Conservation (phyloP, 2,113 vertebrate genomes). For the Murina feae region DNA sequence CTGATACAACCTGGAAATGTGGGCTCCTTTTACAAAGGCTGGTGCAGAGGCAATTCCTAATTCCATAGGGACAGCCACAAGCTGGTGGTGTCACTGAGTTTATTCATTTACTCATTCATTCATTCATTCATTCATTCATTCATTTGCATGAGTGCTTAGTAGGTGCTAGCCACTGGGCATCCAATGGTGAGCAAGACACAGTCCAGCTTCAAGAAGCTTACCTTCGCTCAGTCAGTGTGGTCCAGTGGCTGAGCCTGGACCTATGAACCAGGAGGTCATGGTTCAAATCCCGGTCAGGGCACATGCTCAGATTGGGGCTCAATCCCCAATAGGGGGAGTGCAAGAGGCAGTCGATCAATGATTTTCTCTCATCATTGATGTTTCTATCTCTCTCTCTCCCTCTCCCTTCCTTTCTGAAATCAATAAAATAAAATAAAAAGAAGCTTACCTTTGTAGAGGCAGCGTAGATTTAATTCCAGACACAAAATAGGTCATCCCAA, state of each 20-base stretch:
- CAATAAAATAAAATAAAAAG: neutral
- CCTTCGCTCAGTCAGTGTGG: too few relatives aligned
- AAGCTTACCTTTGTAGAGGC: neutral
- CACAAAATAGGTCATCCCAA: neutral
- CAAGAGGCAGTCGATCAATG: too few relatives aligned
- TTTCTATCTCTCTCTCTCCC: too few relatives aligned
- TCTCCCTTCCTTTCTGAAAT: too few relatives aligned
- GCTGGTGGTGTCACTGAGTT: neutral
- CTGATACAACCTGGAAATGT: neutral
- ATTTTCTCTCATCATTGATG: too few relatives aligned
- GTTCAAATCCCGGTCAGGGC: too few relatives aligned
- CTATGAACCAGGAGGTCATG: too few relatives aligned
- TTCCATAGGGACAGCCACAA: neutral
- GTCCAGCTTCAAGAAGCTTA: neutral
- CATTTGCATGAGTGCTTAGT: neutral
- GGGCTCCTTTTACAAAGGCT: neutral
- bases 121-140: neutral
- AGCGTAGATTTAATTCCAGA: neutral
- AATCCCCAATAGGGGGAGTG: too few relatives aligned
- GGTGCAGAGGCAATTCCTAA: neutral
- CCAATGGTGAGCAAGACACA: neutral
- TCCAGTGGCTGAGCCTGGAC: too few relatives aligned
- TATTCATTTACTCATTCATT: neutral
- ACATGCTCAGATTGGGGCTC: too few relatives aligned
- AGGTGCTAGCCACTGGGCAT: rapidly evolving